Conservation (phyloP, 2,888 invertebrate species). For the Leucania comma region DNA sequence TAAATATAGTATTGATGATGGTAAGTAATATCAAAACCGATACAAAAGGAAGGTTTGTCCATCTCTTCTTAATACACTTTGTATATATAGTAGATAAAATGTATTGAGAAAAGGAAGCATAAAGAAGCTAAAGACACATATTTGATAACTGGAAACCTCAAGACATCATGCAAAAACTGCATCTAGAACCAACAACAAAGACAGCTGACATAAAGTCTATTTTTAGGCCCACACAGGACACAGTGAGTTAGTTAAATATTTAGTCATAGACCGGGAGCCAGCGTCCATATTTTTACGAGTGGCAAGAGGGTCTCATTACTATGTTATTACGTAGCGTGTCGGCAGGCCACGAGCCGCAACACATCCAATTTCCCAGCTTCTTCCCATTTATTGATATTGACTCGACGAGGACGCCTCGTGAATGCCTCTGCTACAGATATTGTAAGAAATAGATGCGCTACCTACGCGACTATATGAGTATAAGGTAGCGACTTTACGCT, state of each 20-base stretch:
- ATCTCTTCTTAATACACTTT: background rate
- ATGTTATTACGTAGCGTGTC: constrained; percentile 88
- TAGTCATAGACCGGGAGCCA: constrained; percentile 85
- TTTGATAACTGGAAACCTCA: background rate
- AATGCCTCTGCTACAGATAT: constrained; percentile 73
- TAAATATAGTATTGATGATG: no score
- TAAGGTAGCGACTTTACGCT: constrained; percentile 23
- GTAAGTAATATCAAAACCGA: no score
- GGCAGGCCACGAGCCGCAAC: constrained; percentile 85
- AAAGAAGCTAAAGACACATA: background rate
- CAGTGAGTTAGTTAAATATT: constrained; percentile 83
- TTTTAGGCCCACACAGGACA: constrained; percentile 53
- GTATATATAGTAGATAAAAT: no score
- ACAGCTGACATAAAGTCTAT: constrained; percentile 33
- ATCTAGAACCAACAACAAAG: constrained; percentile 31
- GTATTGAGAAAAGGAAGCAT: background rate
- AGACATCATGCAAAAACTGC: constrained; percentile 6
- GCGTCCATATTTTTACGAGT: constrained; percentile 88
- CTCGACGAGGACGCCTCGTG: constrained; percentile 87
- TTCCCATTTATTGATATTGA: constrained; percentile 91
- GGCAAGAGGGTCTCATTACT: constrained; percentile 87
- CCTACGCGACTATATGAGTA: constrained; percentile 21
- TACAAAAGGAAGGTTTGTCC: no score
- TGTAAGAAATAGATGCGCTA: constrained; percentile 74
- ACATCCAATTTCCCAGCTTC: constrained; percentile 90